Evolutionary conservation across 2,888 invertebrate species (phyloP).

Genomic region (Spilarctia lutea): DNA sequence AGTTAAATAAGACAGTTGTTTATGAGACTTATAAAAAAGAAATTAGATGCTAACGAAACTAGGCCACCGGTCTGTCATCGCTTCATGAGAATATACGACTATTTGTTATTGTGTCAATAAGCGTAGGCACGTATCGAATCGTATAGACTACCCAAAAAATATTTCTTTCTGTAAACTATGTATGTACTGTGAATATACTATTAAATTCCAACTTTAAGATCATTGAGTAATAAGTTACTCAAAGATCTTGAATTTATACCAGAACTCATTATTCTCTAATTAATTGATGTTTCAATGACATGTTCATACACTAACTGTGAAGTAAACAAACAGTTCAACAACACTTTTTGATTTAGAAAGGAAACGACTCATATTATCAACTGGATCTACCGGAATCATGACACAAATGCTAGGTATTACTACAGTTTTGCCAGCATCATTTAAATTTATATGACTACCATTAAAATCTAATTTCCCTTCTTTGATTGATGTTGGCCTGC

Average conservation of each 20-base stretch:
- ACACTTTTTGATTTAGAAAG: conserved; percentile 6
- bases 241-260: neutral
- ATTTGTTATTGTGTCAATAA: neutral
- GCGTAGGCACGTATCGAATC: too few relatives aligned
- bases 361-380: conserved; percentile 7
- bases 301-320: conserved; percentile 3
- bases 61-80: neutral
- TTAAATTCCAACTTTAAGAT: neutral
- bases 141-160: neutral
- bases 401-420: conserved; percentile 25
- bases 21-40: neutral
- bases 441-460: conserved; percentile 31
- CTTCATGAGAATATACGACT: neutral
- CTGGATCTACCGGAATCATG: conserved; percentile 19
- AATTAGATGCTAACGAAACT: neutral
- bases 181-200: neutral
- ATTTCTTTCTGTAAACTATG: neutral
- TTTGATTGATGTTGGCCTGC: conserved; percentile 20
- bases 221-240: neutral
- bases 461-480: conserved; percentile 40
- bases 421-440: conserved; percentile 26
- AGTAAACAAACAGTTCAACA: conserved; percentile 12
- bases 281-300: neutral
- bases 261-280: neutral
- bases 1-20: neutral